Percentiles rank a stretch among this genome's conserved stretches.
These are phyloP conservation scores for Cyanistes caeruleus DNA, from an alignment of 2,113 vertebrate genomes.

Conservation along the genomic window DNA sequence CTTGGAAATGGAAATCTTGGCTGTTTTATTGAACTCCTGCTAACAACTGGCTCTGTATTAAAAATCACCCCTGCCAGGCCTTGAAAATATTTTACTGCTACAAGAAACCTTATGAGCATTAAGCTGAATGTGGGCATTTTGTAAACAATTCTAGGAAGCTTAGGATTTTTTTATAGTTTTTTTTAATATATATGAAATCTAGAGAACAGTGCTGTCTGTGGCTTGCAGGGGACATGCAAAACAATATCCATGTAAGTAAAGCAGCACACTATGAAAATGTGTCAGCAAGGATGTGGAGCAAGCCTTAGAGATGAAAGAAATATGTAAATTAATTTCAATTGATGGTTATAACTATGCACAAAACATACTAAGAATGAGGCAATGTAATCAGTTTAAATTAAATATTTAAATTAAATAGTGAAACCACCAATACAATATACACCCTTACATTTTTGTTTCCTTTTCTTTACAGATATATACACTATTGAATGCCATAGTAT, in stretches of 20 bases:
- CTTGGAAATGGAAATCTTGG: conserved; percentile 2
- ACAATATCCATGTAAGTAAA: background rate
- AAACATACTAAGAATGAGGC: background rate
- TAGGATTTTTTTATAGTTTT: background rate
- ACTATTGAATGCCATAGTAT: background rate
- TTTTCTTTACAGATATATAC: background rate
- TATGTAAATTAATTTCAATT: background rate
- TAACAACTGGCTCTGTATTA: background rate
- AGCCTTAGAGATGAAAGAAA: background rate
- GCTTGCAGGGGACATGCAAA: background rate
- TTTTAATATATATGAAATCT: background rate
- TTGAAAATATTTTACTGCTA: background rate
- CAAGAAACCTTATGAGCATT: background rate
- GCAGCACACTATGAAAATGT: background rate
- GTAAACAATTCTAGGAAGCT: background rate
- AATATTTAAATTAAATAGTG: background rate
- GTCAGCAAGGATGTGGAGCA: background rate
- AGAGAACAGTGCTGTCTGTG: background rate
- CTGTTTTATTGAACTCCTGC: conserved; percentile 17
- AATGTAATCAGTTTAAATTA: background rate
- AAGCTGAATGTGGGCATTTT: background rate
- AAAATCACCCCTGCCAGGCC: background rate
- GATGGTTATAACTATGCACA: background rate
- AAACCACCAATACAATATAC: background rate
- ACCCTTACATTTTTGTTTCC: background rate